Conservation (phyloP, 2,888 invertebrate species). For the Plebejus melissa region DNA sequence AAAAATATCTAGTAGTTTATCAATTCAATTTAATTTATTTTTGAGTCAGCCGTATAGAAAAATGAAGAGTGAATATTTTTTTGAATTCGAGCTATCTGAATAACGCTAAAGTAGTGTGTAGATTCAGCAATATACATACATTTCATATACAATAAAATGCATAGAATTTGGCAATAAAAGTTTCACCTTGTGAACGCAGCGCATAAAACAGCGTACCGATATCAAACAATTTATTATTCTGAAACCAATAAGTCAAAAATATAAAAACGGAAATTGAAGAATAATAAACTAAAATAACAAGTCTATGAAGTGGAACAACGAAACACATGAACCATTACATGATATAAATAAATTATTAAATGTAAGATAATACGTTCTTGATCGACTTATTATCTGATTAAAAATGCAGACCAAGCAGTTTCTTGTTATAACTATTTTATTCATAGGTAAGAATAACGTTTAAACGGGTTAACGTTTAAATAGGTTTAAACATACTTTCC, state of each 20-base stretch:
- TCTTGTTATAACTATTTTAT: background rate
- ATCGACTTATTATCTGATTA: background rate
- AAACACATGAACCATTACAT: background rate
- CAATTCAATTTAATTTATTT: too few species aligned
- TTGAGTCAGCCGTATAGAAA: background rate
- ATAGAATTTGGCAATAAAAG: background rate
- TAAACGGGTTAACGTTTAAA: too few species aligned
- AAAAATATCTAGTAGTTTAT: too few species aligned
- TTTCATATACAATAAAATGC: too few species aligned
- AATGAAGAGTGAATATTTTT: background rate
- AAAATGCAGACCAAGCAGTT: background rate
- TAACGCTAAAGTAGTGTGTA: too few species aligned
- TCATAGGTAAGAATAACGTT: background rate
- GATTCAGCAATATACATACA: too few species aligned
- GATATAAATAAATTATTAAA: background rate
- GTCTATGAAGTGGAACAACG: constrained; percentile 27
- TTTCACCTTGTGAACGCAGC: background rate
- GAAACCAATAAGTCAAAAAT: background rate
- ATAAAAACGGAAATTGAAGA: constrained; percentile 6
- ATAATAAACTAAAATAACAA: background rate
- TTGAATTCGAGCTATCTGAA: too few species aligned
- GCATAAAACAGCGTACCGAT: background rate
- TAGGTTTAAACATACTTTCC: too few species aligned
- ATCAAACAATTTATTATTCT: background rate
- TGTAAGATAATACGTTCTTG: background rate